A percentile compares a stretch with the other conserved stretches of the same genome.
These are phyloP conservation scores for Sebastes jordani DNA, from an alignment of 2,797 vertebrate species.

Conservation along the genomic window DNA sequence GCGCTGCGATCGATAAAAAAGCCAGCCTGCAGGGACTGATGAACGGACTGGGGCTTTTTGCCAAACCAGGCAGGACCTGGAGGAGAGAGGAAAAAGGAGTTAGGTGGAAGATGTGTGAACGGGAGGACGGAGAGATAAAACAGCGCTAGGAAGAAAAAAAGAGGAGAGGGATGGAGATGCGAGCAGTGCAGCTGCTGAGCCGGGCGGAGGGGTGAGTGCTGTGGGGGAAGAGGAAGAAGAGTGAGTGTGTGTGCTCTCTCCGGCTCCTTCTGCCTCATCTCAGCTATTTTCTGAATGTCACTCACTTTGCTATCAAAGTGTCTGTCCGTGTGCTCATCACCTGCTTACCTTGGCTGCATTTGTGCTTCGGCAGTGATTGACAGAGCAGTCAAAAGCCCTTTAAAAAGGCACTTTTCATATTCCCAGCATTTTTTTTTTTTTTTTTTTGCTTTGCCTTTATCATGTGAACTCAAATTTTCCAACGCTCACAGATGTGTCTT, in stretches of 20 bases:
- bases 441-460: not conserved
- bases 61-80: slow-evolving; percentile 49
- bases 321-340: slow-evolving; percentile 49
- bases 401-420: slow-evolving; percentile 14
- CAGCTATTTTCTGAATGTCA: slow-evolving; percentile 60
- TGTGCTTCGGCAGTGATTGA: slow-evolving; percentile 36
- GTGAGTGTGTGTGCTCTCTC: not conserved
- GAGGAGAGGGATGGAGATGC: slow-evolving; percentile 39
- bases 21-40: slow-evolving; percentile 69
- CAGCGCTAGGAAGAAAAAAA: slow-evolving; percentile 17
- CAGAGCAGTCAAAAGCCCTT: slow-evolving; percentile 41
- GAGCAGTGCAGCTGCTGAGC: slow-evolving; percentile 49
- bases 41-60: slow-evolving; percentile 60
- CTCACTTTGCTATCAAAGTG: slow-evolving; percentile 68
- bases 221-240: slow-evolving; percentile 25
- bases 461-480: slow-evolving; percentile 47
- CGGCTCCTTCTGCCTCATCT: slow-evolving; percentile 52
- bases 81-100: slow-evolving; percentile 44
- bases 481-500: slow-evolving; percentile 34
- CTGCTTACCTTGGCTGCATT: slow-evolving; percentile 47
- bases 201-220: slow-evolving; percentile 56
- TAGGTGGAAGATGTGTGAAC: slow-evolving; percentile 56
- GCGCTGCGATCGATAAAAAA: slow-evolving; percentile 74
- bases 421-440: not conserved
- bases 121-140: slow-evolving; percentile 53